Evolutionary conservation across 2,113 vertebrate species (phyloP).

Genomic region (Mirza zaza): DNA sequence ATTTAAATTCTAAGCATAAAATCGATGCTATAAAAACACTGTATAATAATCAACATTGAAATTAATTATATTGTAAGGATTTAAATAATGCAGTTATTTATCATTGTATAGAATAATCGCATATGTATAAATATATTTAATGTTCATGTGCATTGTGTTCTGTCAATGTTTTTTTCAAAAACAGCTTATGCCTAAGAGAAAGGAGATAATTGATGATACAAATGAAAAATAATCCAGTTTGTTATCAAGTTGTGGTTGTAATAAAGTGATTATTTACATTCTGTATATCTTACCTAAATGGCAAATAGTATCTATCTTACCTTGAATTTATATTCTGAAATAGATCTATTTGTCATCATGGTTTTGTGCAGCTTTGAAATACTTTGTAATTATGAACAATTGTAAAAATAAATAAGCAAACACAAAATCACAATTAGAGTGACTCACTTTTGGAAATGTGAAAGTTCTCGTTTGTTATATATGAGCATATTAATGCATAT

Average conservation of each 20-base stretch:
- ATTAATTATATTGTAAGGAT: not conserved
- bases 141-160: not conserved
- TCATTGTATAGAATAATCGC: not conserved
- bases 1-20: not conserved
- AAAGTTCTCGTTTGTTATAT: not conserved
- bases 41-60: not conserved
- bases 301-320: not conserved
- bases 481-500: not conserved
- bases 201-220: not conserved
- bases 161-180: not conserved
- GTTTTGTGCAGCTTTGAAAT: not conserved
- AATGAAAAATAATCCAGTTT: not conserved
- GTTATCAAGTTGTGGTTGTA: not conserved
- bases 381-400: not conserved
- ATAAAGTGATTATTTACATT: not conserved
- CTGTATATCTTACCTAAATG: not conserved
- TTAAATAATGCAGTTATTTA: not conserved
- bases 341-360: not conserved
- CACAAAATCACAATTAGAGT: not conserved
- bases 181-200: not conserved
- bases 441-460: not conserved
- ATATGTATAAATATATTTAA: not conserved
- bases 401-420: not conserved
- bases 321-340: not conserved
- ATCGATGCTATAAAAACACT: not conserved